Conservation (phyloP, 2,888 invertebrate species). For the Cosmorhoe ocellata region DNA sequence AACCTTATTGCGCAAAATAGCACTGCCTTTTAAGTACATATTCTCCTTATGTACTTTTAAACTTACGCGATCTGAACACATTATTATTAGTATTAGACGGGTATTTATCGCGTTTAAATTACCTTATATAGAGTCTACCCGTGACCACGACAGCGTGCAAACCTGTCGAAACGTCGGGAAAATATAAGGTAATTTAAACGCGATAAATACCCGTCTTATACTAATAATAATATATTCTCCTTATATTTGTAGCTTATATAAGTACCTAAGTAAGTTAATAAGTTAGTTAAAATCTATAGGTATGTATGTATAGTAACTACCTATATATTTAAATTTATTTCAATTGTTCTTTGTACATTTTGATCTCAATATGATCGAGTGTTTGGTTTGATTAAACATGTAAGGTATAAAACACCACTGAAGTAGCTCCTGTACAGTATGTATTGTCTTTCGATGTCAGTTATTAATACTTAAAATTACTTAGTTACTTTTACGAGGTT, state of each 20-base stretch:
- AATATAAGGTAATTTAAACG: too few species aligned
- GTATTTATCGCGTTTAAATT: too few species aligned
- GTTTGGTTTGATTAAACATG: conserved; percentile 70
- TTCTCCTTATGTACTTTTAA: conserved; percentile 42
- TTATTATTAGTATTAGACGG: too few species aligned
- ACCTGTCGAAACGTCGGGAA: too few species aligned
- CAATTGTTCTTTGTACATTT: conserved; percentile 74
- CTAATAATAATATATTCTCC: too few species aligned
- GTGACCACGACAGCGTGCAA: too few species aligned
- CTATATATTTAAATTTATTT: conserved; percentile 47
- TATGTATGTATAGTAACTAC: conserved; percentile 4
- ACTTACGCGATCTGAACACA: too few species aligned
- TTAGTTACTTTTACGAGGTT: conserved; percentile 29
- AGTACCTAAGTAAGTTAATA: background rate
- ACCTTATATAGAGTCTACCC: too few species aligned
- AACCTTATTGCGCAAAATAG: conserved; percentile 65
- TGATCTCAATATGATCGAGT: conserved; percentile 81
- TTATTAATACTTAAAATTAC: conserved; percentile 42
- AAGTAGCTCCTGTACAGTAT: conserved; percentile 78
- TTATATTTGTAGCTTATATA: too few species aligned
- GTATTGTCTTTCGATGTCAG: conserved; percentile 67
- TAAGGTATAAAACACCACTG: conserved; percentile 82
- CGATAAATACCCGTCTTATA: too few species aligned
- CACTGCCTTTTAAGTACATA: conserved; percentile 77
- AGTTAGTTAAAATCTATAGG: too few species aligned